phyloP scores from a whole-genome alignment of 23 tunicate genomes.

The Phallusia fumigata region DNA sequence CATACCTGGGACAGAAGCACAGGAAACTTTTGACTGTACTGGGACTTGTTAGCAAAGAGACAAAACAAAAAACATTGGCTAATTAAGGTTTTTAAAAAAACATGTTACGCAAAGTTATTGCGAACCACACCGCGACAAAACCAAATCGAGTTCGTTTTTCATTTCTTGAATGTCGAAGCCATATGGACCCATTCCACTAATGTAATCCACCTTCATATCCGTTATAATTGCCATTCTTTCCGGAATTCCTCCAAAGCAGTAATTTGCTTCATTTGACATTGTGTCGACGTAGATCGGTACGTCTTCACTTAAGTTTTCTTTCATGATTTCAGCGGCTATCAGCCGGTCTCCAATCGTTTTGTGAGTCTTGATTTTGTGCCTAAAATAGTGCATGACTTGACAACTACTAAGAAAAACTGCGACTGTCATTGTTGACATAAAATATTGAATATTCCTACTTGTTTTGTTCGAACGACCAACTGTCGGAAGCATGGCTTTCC shows the following conservation, averaged over 20 bases:
- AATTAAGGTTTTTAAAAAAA: no score
- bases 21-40: no score
- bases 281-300: slow-evolving; percentile 36
- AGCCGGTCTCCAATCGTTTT: slow-evolving; percentile 31
- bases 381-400: not conserved
- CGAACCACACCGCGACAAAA: not conserved
- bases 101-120: no score
- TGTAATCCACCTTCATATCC: slow-evolving; percentile 22
- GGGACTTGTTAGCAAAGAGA: no score
- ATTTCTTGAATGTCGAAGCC: slow-evolving; percentile 34
- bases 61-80: no score
- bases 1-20: not conserved
- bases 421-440: not conserved
- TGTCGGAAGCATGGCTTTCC: slow-evolving; percentile 52
- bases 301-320: not conserved
- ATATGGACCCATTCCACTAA: slow-evolving; percentile 68
- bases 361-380: slow-evolving; percentile 37
- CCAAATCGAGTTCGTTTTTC: not conserved
- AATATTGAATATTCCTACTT: slow-evolving; percentile 17
- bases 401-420: not conserved
- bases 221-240: slow-evolving; percentile 48
- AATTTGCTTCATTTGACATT: slow-evolving; percentile 49
- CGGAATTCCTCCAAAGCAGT: slow-evolving; percentile 45
- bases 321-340: slow-evolving; percentile 34
- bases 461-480: slow-evolving; percentile 45